These are phyloP conservation scores for Embiotoca jacksoni DNA, from an alignment of 2,113 vertebrate species.

Conservation along the genomic window DNA sequence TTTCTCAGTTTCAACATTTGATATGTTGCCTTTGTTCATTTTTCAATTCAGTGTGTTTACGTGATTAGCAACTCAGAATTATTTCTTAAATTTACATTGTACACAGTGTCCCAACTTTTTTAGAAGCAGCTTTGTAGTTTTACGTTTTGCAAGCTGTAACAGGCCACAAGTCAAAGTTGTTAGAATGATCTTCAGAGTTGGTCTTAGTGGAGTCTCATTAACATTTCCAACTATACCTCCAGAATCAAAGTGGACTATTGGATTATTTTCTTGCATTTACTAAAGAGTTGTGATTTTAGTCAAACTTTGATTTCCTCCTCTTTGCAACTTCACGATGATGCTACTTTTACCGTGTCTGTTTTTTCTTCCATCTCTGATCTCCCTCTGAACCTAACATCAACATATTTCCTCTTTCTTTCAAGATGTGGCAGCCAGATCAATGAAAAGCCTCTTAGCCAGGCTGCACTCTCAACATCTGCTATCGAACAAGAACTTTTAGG, in stretches of 20 bases:
- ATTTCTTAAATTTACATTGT: too few relatives aligned
- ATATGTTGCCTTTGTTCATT: too few relatives aligned
- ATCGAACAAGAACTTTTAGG: slow-evolving; percentile 42
- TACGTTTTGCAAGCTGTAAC: too few relatives aligned
- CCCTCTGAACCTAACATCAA: slow-evolving; percentile 41
- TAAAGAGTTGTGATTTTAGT: slow-evolving; percentile 1
- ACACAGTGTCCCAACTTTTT: too few relatives aligned
- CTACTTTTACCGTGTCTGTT: background rate
- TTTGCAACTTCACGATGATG: background rate
- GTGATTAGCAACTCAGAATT: too few relatives aligned
- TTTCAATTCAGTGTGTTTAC: too few relatives aligned
- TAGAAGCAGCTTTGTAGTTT: too few relatives aligned
- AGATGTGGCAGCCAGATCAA: slow-evolving; percentile 61
- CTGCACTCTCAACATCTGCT: slow-evolving; percentile 53
- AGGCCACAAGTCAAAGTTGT: background rate
- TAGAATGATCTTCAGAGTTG: background rate
- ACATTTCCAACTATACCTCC: background rate
- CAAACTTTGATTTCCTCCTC: background rate
- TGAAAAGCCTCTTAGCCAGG: slow-evolving; percentile 64
- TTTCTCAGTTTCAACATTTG: too few relatives aligned
- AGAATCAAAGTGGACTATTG: background rate
- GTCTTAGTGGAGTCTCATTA: background rate
- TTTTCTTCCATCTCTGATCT: slow-evolving; percentile 10
- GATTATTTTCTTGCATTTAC: background rate
- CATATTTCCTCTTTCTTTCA: slow-evolving; percentile 59